These are phyloP conservation scores for Drosophila mimica DNA, from an alignment of 2,888 invertebrate species.

Conservation along the genomic window DNA sequence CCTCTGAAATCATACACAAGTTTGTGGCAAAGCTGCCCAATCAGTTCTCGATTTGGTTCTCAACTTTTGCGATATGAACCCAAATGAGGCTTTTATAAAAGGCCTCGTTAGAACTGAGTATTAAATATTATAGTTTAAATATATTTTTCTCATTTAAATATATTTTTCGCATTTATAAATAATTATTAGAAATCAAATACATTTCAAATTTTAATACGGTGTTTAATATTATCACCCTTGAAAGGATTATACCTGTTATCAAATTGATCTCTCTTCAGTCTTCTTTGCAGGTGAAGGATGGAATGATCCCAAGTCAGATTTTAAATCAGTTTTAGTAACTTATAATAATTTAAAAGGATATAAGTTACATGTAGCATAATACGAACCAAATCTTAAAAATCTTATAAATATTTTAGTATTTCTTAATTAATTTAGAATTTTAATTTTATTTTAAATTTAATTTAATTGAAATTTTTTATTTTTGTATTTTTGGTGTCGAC, in stretches of 20 bases:
- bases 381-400: no score
- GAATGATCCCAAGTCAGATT: not conserved
- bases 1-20: not conserved
- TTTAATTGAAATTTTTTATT: no score
- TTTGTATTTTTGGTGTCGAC: no score
- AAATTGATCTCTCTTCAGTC: not conserved
- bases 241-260: not conserved
- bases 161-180: not conserved
- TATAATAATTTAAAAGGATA: not conserved
- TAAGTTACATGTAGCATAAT: not conserved
- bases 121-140: not conserved
- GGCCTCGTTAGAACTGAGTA: not conserved
- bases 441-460: no score
- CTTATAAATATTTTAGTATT: no score
- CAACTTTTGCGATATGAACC: not conserved
- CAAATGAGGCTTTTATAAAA: not conserved
- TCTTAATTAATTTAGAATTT: no score
- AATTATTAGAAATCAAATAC: not conserved
- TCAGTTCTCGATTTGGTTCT: not conserved
- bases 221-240: no score
- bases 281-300: not conserved
- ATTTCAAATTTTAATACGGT: not conserved
- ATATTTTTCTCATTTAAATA: not conserved
- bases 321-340: not conserved
- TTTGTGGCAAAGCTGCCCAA: slow-evolving; percentile 22